Evolutionary conservation across 1,140 invertebrate species (phyloP), one percentile per base, ranked within the genome.

Genomic region (Melipona quadrifasciata): DNA sequence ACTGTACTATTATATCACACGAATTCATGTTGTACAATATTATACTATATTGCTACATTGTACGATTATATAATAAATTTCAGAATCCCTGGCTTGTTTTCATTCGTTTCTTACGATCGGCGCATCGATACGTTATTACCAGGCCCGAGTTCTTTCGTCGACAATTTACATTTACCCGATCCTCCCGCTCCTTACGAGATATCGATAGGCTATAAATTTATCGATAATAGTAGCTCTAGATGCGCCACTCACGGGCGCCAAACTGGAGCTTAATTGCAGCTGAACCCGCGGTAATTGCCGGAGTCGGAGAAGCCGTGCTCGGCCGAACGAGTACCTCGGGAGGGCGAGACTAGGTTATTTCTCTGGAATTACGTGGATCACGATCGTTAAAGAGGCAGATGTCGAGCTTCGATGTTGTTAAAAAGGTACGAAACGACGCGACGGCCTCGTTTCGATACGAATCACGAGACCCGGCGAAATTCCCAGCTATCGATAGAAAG

Each of bases 261-360:
- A 88, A 88, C 74, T 75, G 39, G 58, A 31, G 87, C 84, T 88
- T 89, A 88, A 89, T 89, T 86, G 82, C 79, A 82, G 65, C 71
- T 79, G 83, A 89, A 89, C 83, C 72, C 79, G 58, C 80, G 65
- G 77, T 80, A 83, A 89, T 89, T 89, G 85, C 74, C 71, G 34
- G 39, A 72, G 76, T 58, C 70, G 78, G 34, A n/a, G 73, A 55
- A 57, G 51, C 31, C 31, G 31, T 31, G 31, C 72, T 58, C 57
- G 11, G 17, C 10, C n/a, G 71, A 64, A 81, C 34, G 55, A 34
- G 34, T 51, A 47, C 39, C 39, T 39, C 39, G 4, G 39, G 39
- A 0, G 39, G n/a, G 76, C 53, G 64, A 4, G 31, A 34, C 51
- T 21, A 24, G 74, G 57, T 86, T 86, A 77, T 86, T 85, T 53